Evolutionary conservation across 2,888 invertebrate species (phyloP).

Genomic region (Argyresthia goedartella): DNA sequence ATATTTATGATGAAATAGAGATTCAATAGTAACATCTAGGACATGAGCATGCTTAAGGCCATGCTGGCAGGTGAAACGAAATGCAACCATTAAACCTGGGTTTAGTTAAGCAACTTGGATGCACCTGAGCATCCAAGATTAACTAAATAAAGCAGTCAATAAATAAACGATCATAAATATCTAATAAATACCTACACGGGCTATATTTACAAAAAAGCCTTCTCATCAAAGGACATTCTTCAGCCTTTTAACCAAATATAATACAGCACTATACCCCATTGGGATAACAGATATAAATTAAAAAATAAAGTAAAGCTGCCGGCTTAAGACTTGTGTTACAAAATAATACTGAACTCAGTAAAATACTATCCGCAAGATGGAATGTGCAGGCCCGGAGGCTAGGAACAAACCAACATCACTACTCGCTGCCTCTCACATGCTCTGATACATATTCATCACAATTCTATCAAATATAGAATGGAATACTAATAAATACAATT

Average conservation of each 20-base stretch:
- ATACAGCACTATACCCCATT: constrained; percentile 62
- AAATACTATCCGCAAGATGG: constrained; percentile 59
- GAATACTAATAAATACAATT: constrained; percentile 59
- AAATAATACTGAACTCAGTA: constrained; percentile 70
- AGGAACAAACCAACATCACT: constrained; percentile 42
- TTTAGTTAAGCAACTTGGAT: constrained; percentile 46
- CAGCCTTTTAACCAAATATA: constrained; percentile 64
- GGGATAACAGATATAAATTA: constrained; percentile 68
- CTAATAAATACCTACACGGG: constrained; percentile 71
- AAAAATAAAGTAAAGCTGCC: constrained; percentile 66
- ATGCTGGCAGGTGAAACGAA: constrained; percentile 61
- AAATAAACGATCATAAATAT: constrained; percentile 72
- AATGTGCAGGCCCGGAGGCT: constrained; percentile 44
- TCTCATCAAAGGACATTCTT: constrained; percentile 49
- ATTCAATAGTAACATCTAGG: constrained; percentile 33
- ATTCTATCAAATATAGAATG: constrained; percentile 54
- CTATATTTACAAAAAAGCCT: constrained; percentile 69
- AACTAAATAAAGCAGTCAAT: constrained; percentile 71
- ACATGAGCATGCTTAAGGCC: constrained; percentile 53
- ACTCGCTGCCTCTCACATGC: constrained; percentile 40
- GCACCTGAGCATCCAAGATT: constrained; percentile 37
- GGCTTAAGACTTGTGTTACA: constrained; percentile 66
- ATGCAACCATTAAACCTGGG: constrained; percentile 51
- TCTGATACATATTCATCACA: constrained; percentile 45
- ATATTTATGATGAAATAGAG: constrained; percentile 40